Base-by-base conservation (phyloP, 2,888 invertebrate species). In the Electrophaes corylata region DNA sequence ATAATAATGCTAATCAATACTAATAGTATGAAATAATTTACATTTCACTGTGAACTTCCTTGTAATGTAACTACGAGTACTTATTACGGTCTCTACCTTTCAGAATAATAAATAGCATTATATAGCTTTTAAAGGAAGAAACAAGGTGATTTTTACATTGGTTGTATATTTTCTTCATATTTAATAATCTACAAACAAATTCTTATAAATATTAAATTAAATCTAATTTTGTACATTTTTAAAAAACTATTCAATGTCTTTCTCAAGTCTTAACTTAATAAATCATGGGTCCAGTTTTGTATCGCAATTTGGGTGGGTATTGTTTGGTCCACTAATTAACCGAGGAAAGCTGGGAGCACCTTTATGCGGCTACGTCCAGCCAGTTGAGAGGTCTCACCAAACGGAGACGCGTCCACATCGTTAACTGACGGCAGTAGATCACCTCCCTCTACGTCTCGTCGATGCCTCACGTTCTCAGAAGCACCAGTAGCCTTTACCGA, bases 341-440 rank as follows among this genome's bases (percentile, higher is more conserved):
- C 91, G 20, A 91, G 84, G 71, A 78, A 91, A 4, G 89, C 90
- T 0, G 91, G 91, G 1, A 91, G 72, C 1, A 91, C 90, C 66
- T 75, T 81, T 50, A 91, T 91, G 48, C 90, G 86, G 1, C 86
- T 77, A 12, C 77, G 87, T 12, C 91, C 91, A 14, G 69, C 71
- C 0, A 91, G 64, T 44, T 83, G 81, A 0, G 82, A 81, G 5
- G 59, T 68, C 35, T 85, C 86, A 40, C 85, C 88, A 46, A 91
- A 88, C 1, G 86, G 84, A 0, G 89, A 84, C 2, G 64, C 80
- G 11, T 87, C 90, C 0, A 80, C 79, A 18, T 88, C 84, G 20
- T 78, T 73, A 3, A 60, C 71, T 0, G 86, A 81, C 0, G 91
- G 91, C 14, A 91, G 72, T 4, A 91, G 71, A 60, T 91, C 90